These are phyloP conservation scores for Rhynchophorus ferrugineus DNA, from an alignment of 1,140 invertebrate species.

Conservation along the genomic window DNA sequence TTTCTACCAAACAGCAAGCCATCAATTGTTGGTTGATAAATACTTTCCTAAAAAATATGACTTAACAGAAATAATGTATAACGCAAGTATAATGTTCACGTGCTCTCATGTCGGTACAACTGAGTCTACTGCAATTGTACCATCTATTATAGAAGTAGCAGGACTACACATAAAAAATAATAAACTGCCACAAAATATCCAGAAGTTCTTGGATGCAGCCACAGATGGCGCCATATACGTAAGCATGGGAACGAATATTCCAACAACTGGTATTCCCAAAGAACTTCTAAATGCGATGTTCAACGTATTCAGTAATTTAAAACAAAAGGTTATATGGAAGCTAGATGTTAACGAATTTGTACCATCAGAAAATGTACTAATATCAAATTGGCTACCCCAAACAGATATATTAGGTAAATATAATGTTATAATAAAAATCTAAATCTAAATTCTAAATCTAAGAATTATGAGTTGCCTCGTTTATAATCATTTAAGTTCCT, in stretches of 20 bases:
- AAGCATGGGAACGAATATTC: slow-evolving; percentile 46
- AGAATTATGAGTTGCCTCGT: background rate
- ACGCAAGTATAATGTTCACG: slow-evolving; percentile 22
- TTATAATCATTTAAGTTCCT: no score
- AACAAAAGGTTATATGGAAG: slow-evolving; percentile 52
- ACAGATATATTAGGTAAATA: slow-evolving; percentile 50
- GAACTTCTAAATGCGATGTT: slow-evolving; percentile 40
- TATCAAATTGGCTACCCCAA: slow-evolving; percentile 53
- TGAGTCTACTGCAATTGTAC: slow-evolving; percentile 15
- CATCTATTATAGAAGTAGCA: slow-evolving; percentile 20
- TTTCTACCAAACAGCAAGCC: slow-evolving; percentile 6
- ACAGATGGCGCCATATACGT: slow-evolving; percentile 47
- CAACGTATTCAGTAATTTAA: slow-evolving; percentile 45
- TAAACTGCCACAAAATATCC: slow-evolving; percentile 23
- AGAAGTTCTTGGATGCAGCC: slow-evolving; percentile 43
- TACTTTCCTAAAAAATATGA: slow-evolving; percentile 21
- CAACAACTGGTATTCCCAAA: slow-evolving; percentile 40
- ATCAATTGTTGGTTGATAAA: slow-evolving; percentile 19
- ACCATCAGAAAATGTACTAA: slow-evolving; percentile 45
- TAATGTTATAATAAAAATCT: no score
- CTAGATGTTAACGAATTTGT: slow-evolving; percentile 44
- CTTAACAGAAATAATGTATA: slow-evolving; percentile 22
- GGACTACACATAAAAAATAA: slow-evolving; percentile 23
- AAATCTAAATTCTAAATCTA: no score
- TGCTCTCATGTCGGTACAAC: slow-evolving; percentile 22